Base-by-base conservation (phyloP, 2,888 invertebrate genomes). In the Cryptophagus acutangulus region DNA sequence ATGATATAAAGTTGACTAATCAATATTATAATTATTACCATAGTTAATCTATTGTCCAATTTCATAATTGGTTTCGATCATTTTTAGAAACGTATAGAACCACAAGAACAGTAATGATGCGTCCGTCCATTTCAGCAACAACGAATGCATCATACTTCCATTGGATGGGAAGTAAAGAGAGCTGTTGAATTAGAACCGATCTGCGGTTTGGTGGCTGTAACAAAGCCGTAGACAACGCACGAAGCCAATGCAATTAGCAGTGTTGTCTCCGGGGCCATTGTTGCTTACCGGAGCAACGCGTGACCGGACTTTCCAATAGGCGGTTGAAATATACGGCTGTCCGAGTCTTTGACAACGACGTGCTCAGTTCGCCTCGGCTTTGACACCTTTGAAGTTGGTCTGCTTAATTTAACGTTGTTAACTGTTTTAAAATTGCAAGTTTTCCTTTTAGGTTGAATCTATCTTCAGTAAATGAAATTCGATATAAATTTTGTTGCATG, bases 221-320 rank as follows among this genome's bases (percentile, higher is more conserved):
- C 57, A 57, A 57, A 55, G 51, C 57, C 48, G 46, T 36, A 18
- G 31, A 57, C 55, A 55, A 54, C 55, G 51, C 58, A 52, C 56
- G 58, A 40, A 60, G 54, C 60, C 60, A 57, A 64, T 63, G 66
- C 65, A 67, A 67, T 67, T 67, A 67, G 67, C 60, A 51, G 56
- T 61, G 65, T 65, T 65, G 65, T 66, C 67, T 66, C 63, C 58
- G 58, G 57, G 54, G 62, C 64, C 62, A 61, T 66, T 65, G 66
- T 66, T 66, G 66, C 66, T 67, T 65, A 65, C 65, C 61, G 63
- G 60, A 56, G 57, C 48, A 43, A 49, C 55, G 58, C 67, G 66
- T 67, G 67, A 65, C 65, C 58, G 52, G 63, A 61, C 57, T 65
- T 43, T 10, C 14, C 31, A 31, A 31, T 31, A 31, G 16, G 9